Evolutionary conservation across 2,113 vertebrate species (phyloP).

Genomic region (Strigops habroptila): DNA sequence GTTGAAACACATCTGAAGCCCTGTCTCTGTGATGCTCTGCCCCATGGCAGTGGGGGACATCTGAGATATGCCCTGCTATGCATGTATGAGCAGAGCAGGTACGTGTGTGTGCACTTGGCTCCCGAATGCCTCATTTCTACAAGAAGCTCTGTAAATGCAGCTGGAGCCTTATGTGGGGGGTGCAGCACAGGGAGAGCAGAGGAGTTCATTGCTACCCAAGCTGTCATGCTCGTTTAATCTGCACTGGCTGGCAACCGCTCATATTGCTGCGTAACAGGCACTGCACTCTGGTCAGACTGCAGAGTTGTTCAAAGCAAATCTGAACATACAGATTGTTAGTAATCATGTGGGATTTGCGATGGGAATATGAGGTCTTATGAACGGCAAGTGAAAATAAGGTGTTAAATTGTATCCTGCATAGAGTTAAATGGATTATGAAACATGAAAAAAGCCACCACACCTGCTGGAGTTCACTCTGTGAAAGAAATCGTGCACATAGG

Average conservation of each 20-base stretch:
- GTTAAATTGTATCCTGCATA: background rate
- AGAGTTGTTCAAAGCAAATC: background rate
- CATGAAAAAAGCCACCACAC: background rate
- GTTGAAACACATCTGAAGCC: rapidly evolving
- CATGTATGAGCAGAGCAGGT: background rate
- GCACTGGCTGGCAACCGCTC: background rate
- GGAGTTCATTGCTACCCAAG: background rate
- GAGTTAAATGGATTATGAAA: background rate
- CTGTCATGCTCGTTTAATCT: background rate
- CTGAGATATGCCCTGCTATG: background rate
- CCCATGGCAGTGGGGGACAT: rapidly evolving
- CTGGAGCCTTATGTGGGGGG: background rate
- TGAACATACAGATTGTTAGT: background rate
- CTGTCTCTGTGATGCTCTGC: background rate
- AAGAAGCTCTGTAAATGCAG: background rate
- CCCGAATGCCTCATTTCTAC: background rate
- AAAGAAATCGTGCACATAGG: background rate
- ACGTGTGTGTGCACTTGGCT: background rate
- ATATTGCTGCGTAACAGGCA: rapidly evolving
- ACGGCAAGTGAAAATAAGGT: background rate
- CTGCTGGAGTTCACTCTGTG: background rate
- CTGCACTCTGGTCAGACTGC: background rate
- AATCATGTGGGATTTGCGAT: background rate
- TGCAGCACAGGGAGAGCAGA: background rate
- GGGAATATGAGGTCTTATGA: background rate